A percentile compares a stretch with the other conserved stretches of the same genome.
Evolutionary conservation across 2,797 vertebrate genomes (phyloP).

Genomic region (Sebastes kiyomatsui): DNA sequence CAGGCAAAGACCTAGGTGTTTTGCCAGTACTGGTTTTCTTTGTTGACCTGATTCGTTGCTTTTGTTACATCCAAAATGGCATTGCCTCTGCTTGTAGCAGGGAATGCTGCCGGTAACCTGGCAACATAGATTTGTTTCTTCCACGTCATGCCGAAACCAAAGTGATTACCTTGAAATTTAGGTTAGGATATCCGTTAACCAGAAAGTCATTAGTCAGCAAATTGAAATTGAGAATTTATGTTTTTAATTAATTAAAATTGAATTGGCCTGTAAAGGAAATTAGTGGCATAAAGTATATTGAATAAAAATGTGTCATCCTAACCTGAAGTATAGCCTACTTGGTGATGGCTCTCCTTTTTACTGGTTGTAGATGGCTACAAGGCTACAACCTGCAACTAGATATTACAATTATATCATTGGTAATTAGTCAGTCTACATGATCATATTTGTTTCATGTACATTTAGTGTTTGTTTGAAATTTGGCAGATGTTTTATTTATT

Average conservation of each 20-base stretch:
- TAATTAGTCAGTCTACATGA: background rate
- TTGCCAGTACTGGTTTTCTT: slow-evolving; percentile 17
- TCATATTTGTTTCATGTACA: background rate
- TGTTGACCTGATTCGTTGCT: slow-evolving; percentile 32
- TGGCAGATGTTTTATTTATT: background rate
- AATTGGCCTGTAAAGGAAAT: slow-evolving; percentile 13
- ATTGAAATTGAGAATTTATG: background rate
- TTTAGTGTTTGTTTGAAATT: background rate
- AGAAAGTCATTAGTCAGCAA: slow-evolving; percentile 8
- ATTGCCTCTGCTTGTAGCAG: background rate
- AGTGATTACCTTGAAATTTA: background rate
- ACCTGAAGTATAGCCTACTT: background rate
- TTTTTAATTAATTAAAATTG: background rate
- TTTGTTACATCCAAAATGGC: slow-evolving; percentile 30
- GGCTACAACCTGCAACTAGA: background rate
- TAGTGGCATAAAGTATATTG: background rate
- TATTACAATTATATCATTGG: background rate
- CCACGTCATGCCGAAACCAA: background rate
- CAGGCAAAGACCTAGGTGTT: slow-evolving; percentile 23
- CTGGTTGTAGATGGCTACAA: background rate
- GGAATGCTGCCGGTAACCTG: background rate
- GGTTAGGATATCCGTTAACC: background rate
- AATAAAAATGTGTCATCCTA: background rate
- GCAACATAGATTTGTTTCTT: background rate
- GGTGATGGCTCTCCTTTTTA: background rate